These are phyloP conservation scores for Psittacula echo DNA, from an alignment of 2,797 vertebrate genomes.

Conservation along the genomic window DNA sequence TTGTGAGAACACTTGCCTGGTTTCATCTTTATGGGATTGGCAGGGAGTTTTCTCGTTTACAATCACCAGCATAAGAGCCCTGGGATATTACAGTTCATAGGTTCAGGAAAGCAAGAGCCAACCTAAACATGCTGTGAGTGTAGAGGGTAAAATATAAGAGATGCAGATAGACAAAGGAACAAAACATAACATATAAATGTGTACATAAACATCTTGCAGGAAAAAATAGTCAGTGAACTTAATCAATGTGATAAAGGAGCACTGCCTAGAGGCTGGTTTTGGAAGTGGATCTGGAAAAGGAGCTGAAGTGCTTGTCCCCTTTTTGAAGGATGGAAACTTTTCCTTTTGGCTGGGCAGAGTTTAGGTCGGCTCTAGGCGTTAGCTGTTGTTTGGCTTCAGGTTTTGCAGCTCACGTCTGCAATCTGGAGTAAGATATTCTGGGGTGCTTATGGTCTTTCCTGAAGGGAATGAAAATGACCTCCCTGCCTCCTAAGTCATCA, in stretches of 20 bases:
- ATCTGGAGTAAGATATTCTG: neutral
- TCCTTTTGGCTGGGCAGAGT: neutral
- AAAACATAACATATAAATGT: neutral
- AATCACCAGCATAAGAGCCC: neutral
- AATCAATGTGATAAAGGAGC: neutral
- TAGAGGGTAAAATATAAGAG: neutral
- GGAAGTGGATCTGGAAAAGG: neutral
- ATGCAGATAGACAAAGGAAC: neutral
- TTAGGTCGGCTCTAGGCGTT: neutral
- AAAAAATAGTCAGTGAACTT: neutral
- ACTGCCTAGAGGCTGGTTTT: neutral
- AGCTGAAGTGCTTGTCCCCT: neutral
- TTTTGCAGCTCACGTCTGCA: neutral
- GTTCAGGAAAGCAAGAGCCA: neutral
- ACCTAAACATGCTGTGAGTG: neutral
- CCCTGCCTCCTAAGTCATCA: neutral
- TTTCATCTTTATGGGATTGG: neutral
- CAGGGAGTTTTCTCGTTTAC: neutral
- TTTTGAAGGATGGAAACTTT: neutral
- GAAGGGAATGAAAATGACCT: neutral
- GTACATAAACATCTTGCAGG: neutral
- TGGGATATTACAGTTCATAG: neutral
- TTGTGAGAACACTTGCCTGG: neutral
- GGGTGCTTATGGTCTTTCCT: neutral
- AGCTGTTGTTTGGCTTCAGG: neutral